phyloP scores from a whole-genome alignment of 2,888 invertebrate genomes.

The Lysandra coridon region DNA sequence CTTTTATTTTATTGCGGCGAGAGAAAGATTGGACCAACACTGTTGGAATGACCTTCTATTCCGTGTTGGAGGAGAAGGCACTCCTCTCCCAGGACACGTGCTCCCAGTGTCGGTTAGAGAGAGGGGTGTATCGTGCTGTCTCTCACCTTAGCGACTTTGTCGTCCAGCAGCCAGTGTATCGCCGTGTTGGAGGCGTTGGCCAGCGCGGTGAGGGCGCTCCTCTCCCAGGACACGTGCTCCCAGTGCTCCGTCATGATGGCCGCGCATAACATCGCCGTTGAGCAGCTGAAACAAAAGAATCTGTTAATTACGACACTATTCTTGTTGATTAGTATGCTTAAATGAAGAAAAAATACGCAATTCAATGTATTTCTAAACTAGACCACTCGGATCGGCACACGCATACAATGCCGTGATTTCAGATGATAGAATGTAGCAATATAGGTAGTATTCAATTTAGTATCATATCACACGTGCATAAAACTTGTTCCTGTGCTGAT shows the following conservation, averaged over 20 bases:
- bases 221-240: slow-evolving; percentile 93
- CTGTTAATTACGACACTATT: background rate
- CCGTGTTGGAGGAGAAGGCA: slow-evolving; percentile 79
- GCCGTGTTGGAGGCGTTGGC: slow-evolving; percentile 82
- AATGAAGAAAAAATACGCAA: background rate
- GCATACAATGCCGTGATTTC: too few species aligned
- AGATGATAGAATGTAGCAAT: too few species aligned
- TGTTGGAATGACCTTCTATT: background rate
- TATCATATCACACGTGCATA: too few species aligned
- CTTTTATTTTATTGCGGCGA: too few species aligned
- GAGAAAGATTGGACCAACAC: too few species aligned
- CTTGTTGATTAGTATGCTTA: too few species aligned
- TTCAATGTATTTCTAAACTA: background rate
- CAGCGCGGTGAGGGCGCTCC: slow-evolving; percentile 77
- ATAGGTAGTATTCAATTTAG: too few species aligned
- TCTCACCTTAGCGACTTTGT: slow-evolving; percentile 84
- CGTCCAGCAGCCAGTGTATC: slow-evolving; percentile 88
- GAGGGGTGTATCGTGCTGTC: background rate
- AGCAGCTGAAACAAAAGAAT: slow-evolving; percentile 75
- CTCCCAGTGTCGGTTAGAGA: slow-evolving; percentile 85
- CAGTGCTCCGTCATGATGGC: slow-evolving; percentile 95
- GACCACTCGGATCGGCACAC: too few species aligned
- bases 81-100: slow-evolving; percentile 91
- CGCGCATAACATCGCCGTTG: slow-evolving; percentile 89
- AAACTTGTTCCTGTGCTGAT: too few species aligned